Evolutionary conservation across 2,797 vertebrate species (phyloP), one percentile per base, ranked within the genome.

Genomic region (Acrossocheilus wenchowensis): DNA sequence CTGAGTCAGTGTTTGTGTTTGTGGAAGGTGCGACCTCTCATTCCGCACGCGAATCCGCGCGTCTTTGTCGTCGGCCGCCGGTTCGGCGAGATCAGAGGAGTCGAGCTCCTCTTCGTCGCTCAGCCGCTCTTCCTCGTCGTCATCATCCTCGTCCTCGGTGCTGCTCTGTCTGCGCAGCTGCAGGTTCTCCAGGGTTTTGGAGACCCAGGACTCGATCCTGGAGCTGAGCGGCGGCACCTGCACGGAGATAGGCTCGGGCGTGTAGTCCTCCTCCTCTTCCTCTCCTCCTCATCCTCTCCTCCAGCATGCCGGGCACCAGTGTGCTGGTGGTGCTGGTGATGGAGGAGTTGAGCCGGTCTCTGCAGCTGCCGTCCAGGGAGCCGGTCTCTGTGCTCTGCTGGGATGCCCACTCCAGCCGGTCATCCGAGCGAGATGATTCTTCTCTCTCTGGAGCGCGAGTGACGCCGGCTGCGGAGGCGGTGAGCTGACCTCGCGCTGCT

Each of bases 311-410:
- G 0, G 98, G 98, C 57, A 99, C 98, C 23, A 99, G 95, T 2
- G 98, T 99, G 93, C 98, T 99, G 74, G 98, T 98, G 90, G 98
- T 98, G 92, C 98, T 99, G 79, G 97, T 99, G 95, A 99, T 99
- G 89, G 98, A 99, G 78, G 98, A 99, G 94, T 97, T 98, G 77
- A 99, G 91, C 1, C 97, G 96, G 62, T 97, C 98, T 89, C 97
- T 94, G 92, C 97, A 98, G 93, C 98, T 99, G 82, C 98, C 98
- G n/a, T 99, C 98, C 93, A 99, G 90, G 0, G 98, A 99, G 45
- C 97, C 98, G 0, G 98, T 99, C 94, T 99, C 98, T 0, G 98
- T 99, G 87, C 98, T 99, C 95, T 98, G 98, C 94, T 99, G 98
- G 0, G 98, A 99, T 78, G 97, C 98, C 96, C 97, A 97, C 86